phyloP scores from a whole-genome alignment of 2,888 invertebrate genomes.

The Dryocosmus kuriphilus region DNA sequence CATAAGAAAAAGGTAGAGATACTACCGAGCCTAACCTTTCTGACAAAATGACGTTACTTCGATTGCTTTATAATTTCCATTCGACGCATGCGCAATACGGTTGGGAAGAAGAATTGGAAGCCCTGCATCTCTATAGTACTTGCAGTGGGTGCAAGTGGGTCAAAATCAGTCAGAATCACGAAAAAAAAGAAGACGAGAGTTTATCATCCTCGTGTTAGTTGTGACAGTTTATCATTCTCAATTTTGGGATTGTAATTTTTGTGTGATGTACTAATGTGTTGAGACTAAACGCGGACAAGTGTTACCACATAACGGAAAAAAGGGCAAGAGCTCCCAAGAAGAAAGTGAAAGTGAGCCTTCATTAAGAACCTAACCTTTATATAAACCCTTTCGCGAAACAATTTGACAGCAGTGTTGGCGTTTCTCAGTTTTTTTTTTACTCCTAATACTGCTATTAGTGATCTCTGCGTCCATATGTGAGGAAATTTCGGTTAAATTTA shows the following conservation, averaged over 20 bases:
- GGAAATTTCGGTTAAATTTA: slow-evolving; percentile 2
- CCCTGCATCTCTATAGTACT: too few species aligned
- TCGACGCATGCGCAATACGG: too few species aligned
- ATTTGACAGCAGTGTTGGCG: neutral
- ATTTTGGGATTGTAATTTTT: slow-evolving; percentile 9
- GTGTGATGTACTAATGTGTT: neutral
- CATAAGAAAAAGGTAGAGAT: too few species aligned
- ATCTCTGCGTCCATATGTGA: slow-evolving; percentile 23
- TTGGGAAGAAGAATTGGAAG: too few species aligned
- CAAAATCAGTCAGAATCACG: too few species aligned
- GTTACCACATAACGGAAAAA: slow-evolving; percentile 52
- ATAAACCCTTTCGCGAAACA: slow-evolving; percentile 44
- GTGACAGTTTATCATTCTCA: slow-evolving; percentile 33
- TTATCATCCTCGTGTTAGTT: too few species aligned
- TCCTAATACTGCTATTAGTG: too few species aligned
- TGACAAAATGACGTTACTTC: too few species aligned
- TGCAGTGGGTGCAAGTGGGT: too few species aligned
- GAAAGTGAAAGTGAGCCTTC: slow-evolving; percentile 64
- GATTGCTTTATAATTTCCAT: too few species aligned
- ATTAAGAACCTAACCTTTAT: slow-evolving; percentile 52
- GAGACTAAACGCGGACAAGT: slow-evolving; percentile 51
- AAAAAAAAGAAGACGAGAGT: too few species aligned
- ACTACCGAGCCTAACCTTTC: too few species aligned
- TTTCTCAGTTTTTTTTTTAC: slow-evolving; percentile 8
- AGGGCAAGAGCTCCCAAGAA: slow-evolving; percentile 55